A percentile compares a stretch with the other conserved stretches of the same genome.
These are phyloP conservation scores for Pedetes capensis DNA, from an alignment of 2,113 vertebrate genomes.

Conservation along the genomic window DNA sequence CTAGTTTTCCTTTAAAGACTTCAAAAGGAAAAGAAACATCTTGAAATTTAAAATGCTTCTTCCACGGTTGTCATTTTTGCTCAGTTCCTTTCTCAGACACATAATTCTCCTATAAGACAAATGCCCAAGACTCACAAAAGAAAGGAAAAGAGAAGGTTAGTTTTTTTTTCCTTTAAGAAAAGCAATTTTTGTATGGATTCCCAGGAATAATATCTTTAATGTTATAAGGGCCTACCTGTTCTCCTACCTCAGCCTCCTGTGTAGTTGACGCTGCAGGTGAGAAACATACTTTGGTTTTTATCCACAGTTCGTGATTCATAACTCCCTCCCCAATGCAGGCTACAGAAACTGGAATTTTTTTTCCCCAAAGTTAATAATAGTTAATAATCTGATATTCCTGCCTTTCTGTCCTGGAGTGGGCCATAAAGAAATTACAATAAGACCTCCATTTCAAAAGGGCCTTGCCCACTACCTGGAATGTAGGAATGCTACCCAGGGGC, in stretches of 20 bases:
- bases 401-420: neutral
- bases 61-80: slow-evolving; percentile 68
- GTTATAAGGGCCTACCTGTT: neutral
- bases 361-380: too few species aligned
- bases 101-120: neutral
- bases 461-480: neutral
- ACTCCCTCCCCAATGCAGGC: neutral
- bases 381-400: too few species aligned
- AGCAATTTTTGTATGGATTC: slow-evolving; percentile 26
- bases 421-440: neutral
- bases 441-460: too few species aligned
- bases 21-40: slow-evolving; percentile 62
- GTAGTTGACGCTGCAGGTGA: neutral
- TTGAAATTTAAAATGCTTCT: slow-evolving; percentile 60
- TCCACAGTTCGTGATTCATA: neutral
- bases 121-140: slow-evolving; percentile 40
- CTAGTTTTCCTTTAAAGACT: slow-evolving; percentile 63
- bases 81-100: slow-evolving; percentile 31
- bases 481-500: too few species aligned
- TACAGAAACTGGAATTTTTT: neutral
- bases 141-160: neutral
- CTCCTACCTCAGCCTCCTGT: neutral
- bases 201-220: slow-evolving; percentile 8
- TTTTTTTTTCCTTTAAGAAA: slow-evolving; percentile 1
- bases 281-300: neutral